Conservation (phyloP, 2,888 invertebrate species). For the Drosophila parthenogenetica region DNA sequence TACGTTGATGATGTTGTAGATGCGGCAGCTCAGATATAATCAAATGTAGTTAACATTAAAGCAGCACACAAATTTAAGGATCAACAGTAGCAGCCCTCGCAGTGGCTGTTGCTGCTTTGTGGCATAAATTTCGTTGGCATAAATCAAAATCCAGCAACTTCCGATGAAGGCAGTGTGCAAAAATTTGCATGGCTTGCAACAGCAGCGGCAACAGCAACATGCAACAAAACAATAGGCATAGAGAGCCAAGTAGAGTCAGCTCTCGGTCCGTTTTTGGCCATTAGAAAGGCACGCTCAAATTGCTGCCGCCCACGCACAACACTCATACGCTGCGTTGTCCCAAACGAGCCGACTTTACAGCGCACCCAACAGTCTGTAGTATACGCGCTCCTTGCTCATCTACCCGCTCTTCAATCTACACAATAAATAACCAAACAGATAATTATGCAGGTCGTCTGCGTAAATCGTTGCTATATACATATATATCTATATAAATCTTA, state of each 20-base stretch:
- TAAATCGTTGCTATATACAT: background rate
- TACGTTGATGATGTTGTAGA: slow-evolving; percentile 47
- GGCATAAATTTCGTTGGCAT: slow-evolving; percentile 83
- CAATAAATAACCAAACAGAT: slow-evolving; percentile 73
- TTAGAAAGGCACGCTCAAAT: slow-evolving; percentile 78
- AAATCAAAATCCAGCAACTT: slow-evolving; percentile 85
- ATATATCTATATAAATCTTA: slow-evolving; percentile 45
- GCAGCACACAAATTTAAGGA: slow-evolving; percentile 36
- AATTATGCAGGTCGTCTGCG: slow-evolving; percentile 67
- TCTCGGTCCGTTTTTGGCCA: slow-evolving; percentile 31
- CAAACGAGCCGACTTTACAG: background rate
- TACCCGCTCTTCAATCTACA: background rate
- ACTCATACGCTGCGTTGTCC: slow-evolving; percentile 69
- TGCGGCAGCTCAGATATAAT: slow-evolving; percentile 56
- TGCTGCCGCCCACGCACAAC: slow-evolving; percentile 74
- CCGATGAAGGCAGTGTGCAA: slow-evolving; percentile 82
- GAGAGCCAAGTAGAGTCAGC: background rate
- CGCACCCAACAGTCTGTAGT: slow-evolving; percentile 10
- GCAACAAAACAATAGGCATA: slow-evolving; percentile 32
- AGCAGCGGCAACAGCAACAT: slow-evolving; percentile 27
- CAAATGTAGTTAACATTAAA: slow-evolving; percentile 37
- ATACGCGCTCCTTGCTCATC: background rate
- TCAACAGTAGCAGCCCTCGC: background rate
- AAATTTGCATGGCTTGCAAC: slow-evolving; percentile 72
- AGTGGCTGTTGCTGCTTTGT: slow-evolving; percentile 37